Base-by-base conservation (phyloP, 2,888 invertebrate species). In the Dugesia japonica region DNA sequence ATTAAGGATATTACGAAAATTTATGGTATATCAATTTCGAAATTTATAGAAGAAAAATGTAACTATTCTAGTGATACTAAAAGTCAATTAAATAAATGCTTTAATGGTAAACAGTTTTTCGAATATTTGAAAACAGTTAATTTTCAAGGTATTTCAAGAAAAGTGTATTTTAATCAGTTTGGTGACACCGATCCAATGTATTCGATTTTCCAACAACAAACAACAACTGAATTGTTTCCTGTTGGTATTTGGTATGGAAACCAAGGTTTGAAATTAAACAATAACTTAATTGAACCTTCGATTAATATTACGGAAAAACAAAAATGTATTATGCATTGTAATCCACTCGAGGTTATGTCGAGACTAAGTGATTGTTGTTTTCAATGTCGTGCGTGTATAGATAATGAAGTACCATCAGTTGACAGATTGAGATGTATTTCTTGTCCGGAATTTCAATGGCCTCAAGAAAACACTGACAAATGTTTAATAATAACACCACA, bases 331-430 rank as follows among this genome's bases (percentile, higher is more conserved):
- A 56, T 56, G 56, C n/a, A 56, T n/a, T 56, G 56, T 56, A n/a
- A 4, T n/a, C 56, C 56, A 1, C 17, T 56, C 4, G 56, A 56
- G 17, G 56, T 56, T 9, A 56, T 56, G 23, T 13, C n/a, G 17
- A 56, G 56, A 56, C n/a, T 56, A 23, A 56, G 56, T n/a, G 56
- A 56, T n/a, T 56, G 56, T n/a, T 56, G 56, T 56, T 56, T 56
- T 23, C 56, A 56, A 56, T 56, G 56, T n/a, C 56, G 56, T 9
- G 17, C 1, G 9, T 56, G 56, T n/a, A 23, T 56, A 9, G 23
- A 56, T n/a, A 56, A 56, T n/a, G 56, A 56, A 23, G n/a, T 56
- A 9, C 56, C 56, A 9, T 56, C 56, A 9, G 7, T 23, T 56
- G 56, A 56, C 56, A 4, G 56, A 56, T 56, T 56, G 23, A 4